Evolutionary conservation across 2,888 invertebrate genomes (phyloP), one percentile per base, ranked within the genome.

Genomic region (Clanis bilineata): DNA sequence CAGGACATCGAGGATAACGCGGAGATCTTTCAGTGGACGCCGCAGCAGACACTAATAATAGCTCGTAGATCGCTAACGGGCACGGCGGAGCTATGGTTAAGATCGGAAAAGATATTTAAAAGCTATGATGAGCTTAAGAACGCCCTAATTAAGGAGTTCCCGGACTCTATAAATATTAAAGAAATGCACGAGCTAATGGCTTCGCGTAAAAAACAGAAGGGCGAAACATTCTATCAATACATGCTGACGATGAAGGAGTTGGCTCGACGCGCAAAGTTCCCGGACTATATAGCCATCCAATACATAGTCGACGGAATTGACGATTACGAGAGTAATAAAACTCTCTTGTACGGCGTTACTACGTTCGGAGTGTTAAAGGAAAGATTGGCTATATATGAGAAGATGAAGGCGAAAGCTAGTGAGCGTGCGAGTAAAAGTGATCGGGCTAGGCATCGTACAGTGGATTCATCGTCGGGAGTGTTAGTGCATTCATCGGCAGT

Each of bases 121-220:
- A 57, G 4, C 12, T 57, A 21, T 7, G 57, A 43, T 7, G 57
- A 43, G 12, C 15, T 57, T 0, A 57, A 57, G 15, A 25, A 23
- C 3, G 57, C 43, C 1, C 0, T 57, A 1, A 22, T 43, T n/a
- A 58, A 58, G 23, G 61, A 61, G 21, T 61, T 61, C 12, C 61
- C 58, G 0, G 61, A 55, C 23, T 9, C 51, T 5, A 12, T 51
- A 2, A 56, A 56, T 23, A 44, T 5, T 1, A 60, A 64, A 39
- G 38, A 59, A 9, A 62, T 64, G 57, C 64, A 62, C 36, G 62
- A 64, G 21, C 12, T 62, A 5, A 62, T 64, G 62, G 10, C 47
- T 5, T 7, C 51, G 12, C 18, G 56, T 1, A 56, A 54, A 21
- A 62, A 64, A 15, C 43, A 21, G 0, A 47, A 59, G 32, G 32